Evolutionary conservation across 2,113 vertebrate species (phyloP).

Genomic region (Merops nubicus): DNA sequence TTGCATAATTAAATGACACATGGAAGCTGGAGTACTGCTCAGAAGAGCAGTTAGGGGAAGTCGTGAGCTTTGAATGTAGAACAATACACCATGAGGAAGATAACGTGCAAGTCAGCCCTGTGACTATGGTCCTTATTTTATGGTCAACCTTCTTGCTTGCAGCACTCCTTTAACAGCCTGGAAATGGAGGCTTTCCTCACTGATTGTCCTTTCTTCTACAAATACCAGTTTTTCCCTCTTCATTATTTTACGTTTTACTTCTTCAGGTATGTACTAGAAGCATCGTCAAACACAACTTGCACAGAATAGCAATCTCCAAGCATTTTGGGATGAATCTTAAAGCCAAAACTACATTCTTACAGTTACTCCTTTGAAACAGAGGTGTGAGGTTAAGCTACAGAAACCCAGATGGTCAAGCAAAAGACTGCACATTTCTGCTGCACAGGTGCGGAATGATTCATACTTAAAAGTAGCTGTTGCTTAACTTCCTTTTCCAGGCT

Average conservation of each 20-base stretch:
- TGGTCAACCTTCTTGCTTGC: not conserved
- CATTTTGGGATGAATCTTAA: not conserved
- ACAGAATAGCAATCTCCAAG: not conserved
- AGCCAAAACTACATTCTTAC: not conserved
- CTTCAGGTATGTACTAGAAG: not conserved
- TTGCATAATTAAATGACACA: not conserved
- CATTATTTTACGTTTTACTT: not conserved
- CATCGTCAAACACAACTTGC: not conserved
- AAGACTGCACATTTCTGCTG: not conserved
- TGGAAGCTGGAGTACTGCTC: not conserved
- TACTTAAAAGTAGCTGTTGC: not conserved
- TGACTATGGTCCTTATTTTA: constrained; percentile 13
- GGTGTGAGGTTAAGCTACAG: not conserved
- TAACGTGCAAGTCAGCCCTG: not conserved
- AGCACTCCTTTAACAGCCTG: not conserved
- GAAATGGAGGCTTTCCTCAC: not conserved
- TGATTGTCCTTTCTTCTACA: constrained; percentile 21
- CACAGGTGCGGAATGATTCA: not conserved
- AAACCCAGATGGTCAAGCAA: rapidly evolving
- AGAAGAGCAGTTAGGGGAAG: not conserved
- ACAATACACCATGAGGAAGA: not conserved
- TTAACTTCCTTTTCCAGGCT: constrained; percentile 21
- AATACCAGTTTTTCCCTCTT: not conserved
- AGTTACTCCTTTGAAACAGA: not conserved
- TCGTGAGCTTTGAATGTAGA: not conserved